Evolutionary conservation across 1,140 invertebrate genomes (phyloP).

Genomic region (Caenorhabditis latens): DNA sequence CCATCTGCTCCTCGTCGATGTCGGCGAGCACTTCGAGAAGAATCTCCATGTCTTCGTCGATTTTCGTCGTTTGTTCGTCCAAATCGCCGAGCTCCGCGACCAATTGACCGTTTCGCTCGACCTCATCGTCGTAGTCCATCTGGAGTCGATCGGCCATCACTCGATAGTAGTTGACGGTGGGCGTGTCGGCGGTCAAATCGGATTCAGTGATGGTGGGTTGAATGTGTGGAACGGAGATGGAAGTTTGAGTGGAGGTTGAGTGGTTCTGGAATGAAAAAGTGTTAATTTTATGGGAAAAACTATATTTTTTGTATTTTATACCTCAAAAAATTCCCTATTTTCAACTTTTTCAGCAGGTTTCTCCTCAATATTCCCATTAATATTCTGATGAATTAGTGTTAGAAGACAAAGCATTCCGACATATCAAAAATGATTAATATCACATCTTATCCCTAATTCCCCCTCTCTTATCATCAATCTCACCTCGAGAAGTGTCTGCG

Average conservation of each 20-base stretch:
- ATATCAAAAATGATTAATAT: background rate
- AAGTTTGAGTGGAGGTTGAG: background rate
- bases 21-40: slow-evolving; percentile 29
- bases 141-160: slow-evolving; percentile 33
- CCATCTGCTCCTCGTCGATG: slow-evolving; percentile 32
- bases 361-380: too few relatives aligned
- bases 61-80: background rate
- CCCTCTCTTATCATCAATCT: background rate
- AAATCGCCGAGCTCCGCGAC: background rate
- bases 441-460: background rate
- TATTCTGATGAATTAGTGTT: slow-evolving; percentile 15
- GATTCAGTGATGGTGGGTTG: background rate
- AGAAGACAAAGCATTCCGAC: background rate
- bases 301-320: background rate
- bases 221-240: background rate
- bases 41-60: slow-evolving; percentile 39
- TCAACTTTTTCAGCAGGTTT: background rate
- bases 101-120: background rate
- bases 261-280: background rate
- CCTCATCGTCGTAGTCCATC: slow-evolving; percentile 1
- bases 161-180: slow-evolving; percentile 16
- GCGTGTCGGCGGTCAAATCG: background rate
- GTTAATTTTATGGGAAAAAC: background rate
- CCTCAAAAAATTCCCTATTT: background rate
- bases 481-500: slow-evolving; percentile 36